These are phyloP conservation scores for Phalloptychus januarius DNA, from an alignment of 2,797 vertebrate genomes.

Conservation along the genomic window DNA sequence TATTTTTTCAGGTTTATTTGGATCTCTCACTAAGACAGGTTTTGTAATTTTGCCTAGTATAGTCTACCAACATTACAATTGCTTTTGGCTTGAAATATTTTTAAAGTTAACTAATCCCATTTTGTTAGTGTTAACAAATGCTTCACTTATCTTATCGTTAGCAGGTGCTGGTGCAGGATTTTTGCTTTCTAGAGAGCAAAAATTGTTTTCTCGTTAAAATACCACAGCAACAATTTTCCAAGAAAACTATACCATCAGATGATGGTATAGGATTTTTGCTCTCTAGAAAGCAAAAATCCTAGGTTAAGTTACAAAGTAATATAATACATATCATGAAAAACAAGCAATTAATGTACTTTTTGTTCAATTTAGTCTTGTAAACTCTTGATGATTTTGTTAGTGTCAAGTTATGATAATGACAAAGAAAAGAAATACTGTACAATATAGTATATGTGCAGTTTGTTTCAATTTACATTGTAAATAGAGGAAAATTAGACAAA, in stretches of 20 bases:
- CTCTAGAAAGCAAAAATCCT: no score
- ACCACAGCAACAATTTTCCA: background rate
- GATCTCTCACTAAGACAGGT: background rate
- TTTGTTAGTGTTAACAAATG: background rate
- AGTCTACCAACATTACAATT: background rate
- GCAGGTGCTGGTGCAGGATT: no score
- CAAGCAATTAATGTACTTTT: constrained; percentile 29
- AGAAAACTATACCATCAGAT: background rate
- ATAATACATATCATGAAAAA: constrained; percentile 38
- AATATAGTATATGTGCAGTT: constrained; percentile 15
- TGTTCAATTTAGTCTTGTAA: constrained; percentile 15
- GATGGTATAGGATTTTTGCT: no score
- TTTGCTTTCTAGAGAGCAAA: background rate
- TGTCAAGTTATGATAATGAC: constrained; percentile 34
- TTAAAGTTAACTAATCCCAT: background rate
- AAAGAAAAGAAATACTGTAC: constrained; percentile 11
- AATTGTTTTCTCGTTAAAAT: background rate
- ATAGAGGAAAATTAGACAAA: constrained; percentile 13
- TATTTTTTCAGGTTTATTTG: background rate
- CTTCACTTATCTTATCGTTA: no score
- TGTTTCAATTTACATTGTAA: constrained; percentile 14
- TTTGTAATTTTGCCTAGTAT: background rate
- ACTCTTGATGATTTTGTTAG: constrained; percentile 27
- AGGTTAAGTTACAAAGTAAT: constrained; percentile 34
- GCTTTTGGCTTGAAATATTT: no score